A percentile compares a stretch with the other conserved stretches of the same genome.
phyloP scores from a whole-genome alignment of 1,140 invertebrate genomes.

The Pygmarrhopalites habei region DNA sequence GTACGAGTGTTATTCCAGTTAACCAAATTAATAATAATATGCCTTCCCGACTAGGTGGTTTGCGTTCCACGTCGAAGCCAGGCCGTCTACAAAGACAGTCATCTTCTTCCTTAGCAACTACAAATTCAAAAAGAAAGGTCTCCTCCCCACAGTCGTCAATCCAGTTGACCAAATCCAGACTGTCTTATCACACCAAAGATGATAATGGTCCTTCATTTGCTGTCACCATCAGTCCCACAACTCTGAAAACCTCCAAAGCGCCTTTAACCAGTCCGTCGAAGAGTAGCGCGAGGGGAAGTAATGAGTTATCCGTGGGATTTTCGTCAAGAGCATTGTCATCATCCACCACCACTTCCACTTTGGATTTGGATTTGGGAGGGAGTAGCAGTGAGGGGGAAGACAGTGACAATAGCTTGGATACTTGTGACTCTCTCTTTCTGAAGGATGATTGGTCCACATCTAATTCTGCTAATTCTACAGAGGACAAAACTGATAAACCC shows the following conservation, averaged over 20 bases:
- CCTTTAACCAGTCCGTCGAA: neutral
- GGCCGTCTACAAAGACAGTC: too few species aligned
- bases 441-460: neutral
- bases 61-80: too few species aligned
- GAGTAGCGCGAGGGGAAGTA: neutral
- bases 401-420: neutral
- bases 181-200: too few species aligned
- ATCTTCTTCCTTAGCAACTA: too few species aligned
- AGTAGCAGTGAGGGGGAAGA: neutral
- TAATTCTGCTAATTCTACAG: neutral
- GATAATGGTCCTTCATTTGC: neutral
- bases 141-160: too few species aligned
- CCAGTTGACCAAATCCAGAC: too few species aligned
- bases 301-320: neutral
- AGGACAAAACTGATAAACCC: neutral
- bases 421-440: neutral
- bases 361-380: too few species aligned
- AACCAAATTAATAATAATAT: too few species aligned
- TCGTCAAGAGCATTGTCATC: neutral
- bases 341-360: too few species aligned
- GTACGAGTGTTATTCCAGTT: too few species aligned
- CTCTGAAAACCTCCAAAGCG: neutral
- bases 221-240: constrained; percentile 3
- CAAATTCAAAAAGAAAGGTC: too few species aligned
- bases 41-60: too few species aligned